phyloP scores from a whole-genome alignment of 2,888 invertebrate species.

The Archips crataeganus region DNA sequence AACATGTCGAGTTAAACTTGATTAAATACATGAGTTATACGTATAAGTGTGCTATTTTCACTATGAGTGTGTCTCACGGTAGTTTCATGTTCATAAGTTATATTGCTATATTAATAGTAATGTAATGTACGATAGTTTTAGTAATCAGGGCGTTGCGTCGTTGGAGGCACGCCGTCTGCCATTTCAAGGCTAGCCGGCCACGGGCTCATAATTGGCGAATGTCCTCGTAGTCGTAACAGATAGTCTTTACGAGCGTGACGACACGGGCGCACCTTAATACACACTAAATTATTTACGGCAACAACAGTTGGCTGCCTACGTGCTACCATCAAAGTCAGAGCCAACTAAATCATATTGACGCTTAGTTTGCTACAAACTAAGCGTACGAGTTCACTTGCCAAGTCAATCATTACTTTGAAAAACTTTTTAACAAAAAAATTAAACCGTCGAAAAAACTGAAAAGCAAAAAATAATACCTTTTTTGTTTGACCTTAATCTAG shows the following conservation, averaged over 20 bases:
- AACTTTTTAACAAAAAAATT: no score
- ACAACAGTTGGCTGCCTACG: conserved; percentile 20
- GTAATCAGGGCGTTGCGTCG: conserved; percentile 11
- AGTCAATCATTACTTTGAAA: neutral
- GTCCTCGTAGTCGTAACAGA: conserved; percentile 24
- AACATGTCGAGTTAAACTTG: no score
- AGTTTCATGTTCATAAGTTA: no score
- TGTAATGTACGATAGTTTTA: conserved; percentile 6
- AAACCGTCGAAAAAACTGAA: no score
- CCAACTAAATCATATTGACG: conserved; percentile 15
- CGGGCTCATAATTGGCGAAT: conserved; percentile 26
- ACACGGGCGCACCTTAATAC: conserved; percentile 31
- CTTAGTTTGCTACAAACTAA: conserved; percentile 5
- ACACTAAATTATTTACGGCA: conserved; percentile 32
- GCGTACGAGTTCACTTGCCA: neutral
- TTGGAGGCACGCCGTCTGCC: conserved; percentile 58
- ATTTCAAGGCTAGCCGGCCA: conserved; percentile 58
- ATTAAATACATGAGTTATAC: no score
- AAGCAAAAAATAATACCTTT: no score
- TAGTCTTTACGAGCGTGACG: conserved; percentile 31
- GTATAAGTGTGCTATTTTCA: no score
- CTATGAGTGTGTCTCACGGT: no score
- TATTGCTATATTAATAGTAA: neutral
- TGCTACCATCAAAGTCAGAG: conserved; percentile 27
- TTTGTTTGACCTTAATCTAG: no score